Evolutionary conservation across 1,140 invertebrate genomes (phyloP).

Genomic region (Colletes latitarsis): DNA sequence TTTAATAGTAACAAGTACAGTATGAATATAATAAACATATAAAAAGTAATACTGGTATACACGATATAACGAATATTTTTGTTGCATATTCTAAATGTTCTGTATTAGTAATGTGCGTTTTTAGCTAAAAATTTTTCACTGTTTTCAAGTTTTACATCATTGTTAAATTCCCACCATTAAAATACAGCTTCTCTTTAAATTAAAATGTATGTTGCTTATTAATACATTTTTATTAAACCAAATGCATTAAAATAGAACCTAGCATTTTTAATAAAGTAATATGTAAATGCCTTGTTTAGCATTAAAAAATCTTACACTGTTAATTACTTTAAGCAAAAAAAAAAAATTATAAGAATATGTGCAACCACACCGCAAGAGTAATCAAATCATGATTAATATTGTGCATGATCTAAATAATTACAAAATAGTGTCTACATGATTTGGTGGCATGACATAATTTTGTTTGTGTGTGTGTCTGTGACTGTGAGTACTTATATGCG

Average conservation of each 20-base stretch:
- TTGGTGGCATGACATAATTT: background rate
- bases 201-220: background rate
- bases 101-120: background rate
- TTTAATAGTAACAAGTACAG: background rate
- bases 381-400: conserved; percentile 29
- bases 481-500: too few relatives aligned
- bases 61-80: conserved; percentile 1
- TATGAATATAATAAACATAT: conserved; percentile 2
- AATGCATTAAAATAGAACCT: background rate
- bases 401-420: conserved; percentile 22
- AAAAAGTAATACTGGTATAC: conserved; percentile 5
- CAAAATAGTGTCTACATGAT: conserved; percentile 20
- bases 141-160: background rate
- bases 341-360: background rate
- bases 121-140: background rate
- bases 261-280: background rate
- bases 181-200: conserved; percentile 1
- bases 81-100: conserved; percentile 1
- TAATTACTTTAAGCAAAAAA: background rate
- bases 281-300: background rate
- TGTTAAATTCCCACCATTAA: background rate
- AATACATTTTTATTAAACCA: background rate
- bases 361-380: conserved; percentile 14
- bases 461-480: background rate
- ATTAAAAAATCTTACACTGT: conserved; percentile 10